Conservation (phyloP, 2,113 vertebrate species). For the Clarias batrachus region DNA sequence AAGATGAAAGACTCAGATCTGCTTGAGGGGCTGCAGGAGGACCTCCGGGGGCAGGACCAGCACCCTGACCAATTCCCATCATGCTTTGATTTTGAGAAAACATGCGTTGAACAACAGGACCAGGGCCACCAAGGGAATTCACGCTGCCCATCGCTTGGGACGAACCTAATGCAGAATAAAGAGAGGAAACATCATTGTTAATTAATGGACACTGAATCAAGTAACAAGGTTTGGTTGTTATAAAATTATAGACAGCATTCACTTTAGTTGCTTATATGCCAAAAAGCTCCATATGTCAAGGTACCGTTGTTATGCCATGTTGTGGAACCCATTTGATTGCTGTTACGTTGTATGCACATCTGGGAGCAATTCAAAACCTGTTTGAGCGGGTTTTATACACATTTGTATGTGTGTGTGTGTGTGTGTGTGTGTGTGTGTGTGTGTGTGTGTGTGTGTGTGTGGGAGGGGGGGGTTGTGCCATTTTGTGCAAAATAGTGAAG, state of each 20-base stretch:
- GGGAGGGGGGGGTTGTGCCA: no score
- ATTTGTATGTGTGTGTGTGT: no score
- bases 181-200: background rate
- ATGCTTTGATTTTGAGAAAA: constrained; percentile 85
- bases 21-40: constrained; percentile 74
- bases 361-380: no score
- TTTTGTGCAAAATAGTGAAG: no score
- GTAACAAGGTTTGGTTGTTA: background rate
- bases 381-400: no score
- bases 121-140: constrained; percentile 78
- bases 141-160: constrained; percentile 80
- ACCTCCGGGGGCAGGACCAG: constrained; percentile 70
- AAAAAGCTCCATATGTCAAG: no score
- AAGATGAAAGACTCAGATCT: constrained; percentile 81
- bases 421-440: no score
- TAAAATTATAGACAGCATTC: background rate
- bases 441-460: no score
- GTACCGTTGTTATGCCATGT: no score
- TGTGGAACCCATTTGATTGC: no score
- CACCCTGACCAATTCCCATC: constrained; percentile 81
- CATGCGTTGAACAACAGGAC: constrained; percentile 80
- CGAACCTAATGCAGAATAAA: constrained; percentile 73
- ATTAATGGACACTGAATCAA: background rate
- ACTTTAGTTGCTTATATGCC: no score
- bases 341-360: no score